These are phyloP conservation scores for Cerastis rubricosa DNA, from an alignment of 2,888 invertebrate species.

Conservation along the genomic window DNA sequence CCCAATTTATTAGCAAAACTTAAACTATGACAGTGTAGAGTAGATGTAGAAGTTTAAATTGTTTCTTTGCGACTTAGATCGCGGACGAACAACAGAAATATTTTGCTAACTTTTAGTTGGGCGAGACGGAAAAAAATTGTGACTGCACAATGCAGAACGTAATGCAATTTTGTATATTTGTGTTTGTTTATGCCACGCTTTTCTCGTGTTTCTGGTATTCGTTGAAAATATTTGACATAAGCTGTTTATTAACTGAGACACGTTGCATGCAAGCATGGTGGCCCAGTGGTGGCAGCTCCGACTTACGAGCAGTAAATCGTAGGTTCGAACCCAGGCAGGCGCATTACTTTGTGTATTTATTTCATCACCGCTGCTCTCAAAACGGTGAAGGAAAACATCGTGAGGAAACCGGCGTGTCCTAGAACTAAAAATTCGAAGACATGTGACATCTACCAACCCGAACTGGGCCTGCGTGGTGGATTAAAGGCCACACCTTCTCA, in stretches of 20 bases:
- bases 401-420: too few species aligned
- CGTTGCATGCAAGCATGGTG: neutral
- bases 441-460: too few species aligned
- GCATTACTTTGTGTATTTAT: too few species aligned
- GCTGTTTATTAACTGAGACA: neutral
- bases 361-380: too few species aligned
- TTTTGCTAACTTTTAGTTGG: slow-evolving; percentile 45
- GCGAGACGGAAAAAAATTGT: slow-evolving; percentile 33
- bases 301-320: too few species aligned
- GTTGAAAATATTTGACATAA: neutral
- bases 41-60: slow-evolving; percentile 66
- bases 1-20: slow-evolving; percentile 82
- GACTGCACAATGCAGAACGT: slow-evolving; percentile 10
- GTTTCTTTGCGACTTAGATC: slow-evolving; percentile 59
- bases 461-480: too few species aligned
- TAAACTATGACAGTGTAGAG: slow-evolving; percentile 70
- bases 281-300: too few species aligned
- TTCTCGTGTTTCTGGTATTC: neutral
- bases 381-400: too few species aligned
- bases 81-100: slow-evolving; percentile 41
- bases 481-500: too few species aligned
- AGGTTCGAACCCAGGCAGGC: too few species aligned
- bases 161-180: slow-evolving; percentile 13
- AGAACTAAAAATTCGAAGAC: too few species aligned
- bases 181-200: neutral